Percentiles rank a stretch among this genome's conserved stretches.
Conservation (phyloP, 2,113 vertebrate genomes). For the Melanerpes aurifrons region DNA sequence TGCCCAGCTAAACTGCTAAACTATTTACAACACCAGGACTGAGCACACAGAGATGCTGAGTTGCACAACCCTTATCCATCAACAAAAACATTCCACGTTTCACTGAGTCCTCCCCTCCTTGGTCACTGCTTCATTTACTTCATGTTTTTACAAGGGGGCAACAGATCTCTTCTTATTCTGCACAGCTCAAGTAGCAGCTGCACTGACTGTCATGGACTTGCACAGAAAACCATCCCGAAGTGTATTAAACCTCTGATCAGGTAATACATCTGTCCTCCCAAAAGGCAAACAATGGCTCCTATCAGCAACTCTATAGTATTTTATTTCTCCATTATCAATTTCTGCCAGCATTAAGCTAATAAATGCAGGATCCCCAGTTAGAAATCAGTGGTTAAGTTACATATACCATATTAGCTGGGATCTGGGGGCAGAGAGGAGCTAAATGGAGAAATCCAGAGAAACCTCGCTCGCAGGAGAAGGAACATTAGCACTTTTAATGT, state of each 20-base stretch:
- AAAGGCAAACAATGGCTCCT: conserved; percentile 5
- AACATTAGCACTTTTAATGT: conserved; percentile 48
- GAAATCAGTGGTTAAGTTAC: conserved; percentile 17
- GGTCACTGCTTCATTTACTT: neutral
- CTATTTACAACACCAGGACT: rapidly evolving
- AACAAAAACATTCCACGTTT: neutral
- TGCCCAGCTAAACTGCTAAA: neutral
- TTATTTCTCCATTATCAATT: conserved; percentile 17
- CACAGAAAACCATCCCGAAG: neutral
- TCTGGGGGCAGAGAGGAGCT: neutral
- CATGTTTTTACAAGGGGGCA: neutral
- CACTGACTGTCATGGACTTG: neutral
- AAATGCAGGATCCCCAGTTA: neutral
- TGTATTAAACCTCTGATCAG: neutral
- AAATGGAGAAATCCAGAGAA: conserved; percentile 35
- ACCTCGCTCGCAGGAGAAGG: conserved; percentile 4
- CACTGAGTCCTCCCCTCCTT: neutral
- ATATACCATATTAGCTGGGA: neutral
- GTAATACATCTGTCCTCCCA: neutral
- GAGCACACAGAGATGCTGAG: neutral
- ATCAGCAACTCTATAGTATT: neutral
- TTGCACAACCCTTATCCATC: neutral
- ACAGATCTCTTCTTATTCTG: neutral
- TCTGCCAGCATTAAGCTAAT: conserved; percentile 16
- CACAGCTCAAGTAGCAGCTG: neutral